A percentile compares a stretch with the other conserved stretches of the same genome.
phyloP scores from a whole-genome alignment of 2,797 vertebrate species.

The Lutjanus argentimaculatus region DNA sequence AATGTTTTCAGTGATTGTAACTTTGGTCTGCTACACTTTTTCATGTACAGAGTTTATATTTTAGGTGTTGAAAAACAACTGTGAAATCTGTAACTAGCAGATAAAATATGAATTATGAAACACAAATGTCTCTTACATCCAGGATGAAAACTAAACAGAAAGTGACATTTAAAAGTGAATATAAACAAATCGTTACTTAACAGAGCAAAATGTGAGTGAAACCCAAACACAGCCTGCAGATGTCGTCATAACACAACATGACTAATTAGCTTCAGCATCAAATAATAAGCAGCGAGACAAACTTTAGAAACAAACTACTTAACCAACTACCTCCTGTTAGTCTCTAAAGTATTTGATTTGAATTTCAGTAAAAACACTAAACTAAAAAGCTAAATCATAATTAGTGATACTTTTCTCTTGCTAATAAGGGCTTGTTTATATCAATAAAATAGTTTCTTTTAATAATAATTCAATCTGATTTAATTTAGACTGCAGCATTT shows the following conservation, averaged over 20 bases:
- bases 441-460: not conserved
- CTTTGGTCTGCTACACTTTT: not conserved
- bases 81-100: not conserved
- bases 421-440: not conserved
- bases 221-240: slow-evolving; percentile 1
- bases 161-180: not conserved
- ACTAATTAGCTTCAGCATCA: too few species aligned
- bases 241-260: not conserved
- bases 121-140: not conserved
- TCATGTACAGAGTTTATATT: not conserved
- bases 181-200: not conserved
- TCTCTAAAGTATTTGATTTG: not conserved
- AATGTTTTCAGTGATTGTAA: not conserved
- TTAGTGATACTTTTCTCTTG: not conserved
- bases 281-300: too few species aligned
- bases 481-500: not conserved
- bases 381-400: not conserved
- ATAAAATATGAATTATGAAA: not conserved
- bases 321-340: too few species aligned
- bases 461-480: not conserved
- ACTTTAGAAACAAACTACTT: too few species aligned
- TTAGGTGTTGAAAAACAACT: not conserved
- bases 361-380: not conserved
- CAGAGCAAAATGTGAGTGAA: not conserved
- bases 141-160: not conserved